Base-by-base conservation (phyloP, 2,888 invertebrate genomes). In the Xanthia icteritia region DNA sequence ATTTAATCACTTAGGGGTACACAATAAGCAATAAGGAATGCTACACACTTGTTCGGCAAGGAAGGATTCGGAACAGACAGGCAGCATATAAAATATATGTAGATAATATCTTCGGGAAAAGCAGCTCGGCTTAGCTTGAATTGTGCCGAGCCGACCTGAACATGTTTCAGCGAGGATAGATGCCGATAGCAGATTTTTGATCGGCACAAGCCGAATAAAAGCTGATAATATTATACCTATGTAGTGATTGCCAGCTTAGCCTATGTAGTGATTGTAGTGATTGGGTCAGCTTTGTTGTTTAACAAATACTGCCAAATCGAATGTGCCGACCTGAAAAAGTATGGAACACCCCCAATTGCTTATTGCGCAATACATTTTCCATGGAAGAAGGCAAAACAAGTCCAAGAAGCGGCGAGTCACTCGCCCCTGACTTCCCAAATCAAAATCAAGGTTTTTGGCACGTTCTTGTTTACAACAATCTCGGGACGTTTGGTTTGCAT, bases 401-500 rank as follows among this genome's bases (percentile, higher is more conserved):
- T 77, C 64, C 73, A 79, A 68, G n/a, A 39, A 51, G 54, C 27
- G 27, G 54, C 76, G 67, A 79, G 77, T 72, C 76, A 81, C 66
- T 80, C 84, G 92, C 85, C 91, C 92, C 88, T 92, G 92, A 92
- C 88, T 90, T 88, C 87, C 82, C 77, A 80, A 85, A 85, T 76
- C 86, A 89, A 90, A 90, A 92, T 92, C 92, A 93, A 94, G 93
- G 93, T 94, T 93, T 93, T 89, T 89, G 85, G 90, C 91, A 85
- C 90, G 89, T 73, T 91, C 89, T 90, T 93, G 91, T 93, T 92
- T 91, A 91, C 90, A 83, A 79, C 85, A 77, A 86, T 81, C 86
- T 82, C 78, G 82, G 87, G 87, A 84, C 81, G 83, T 83, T 88
- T 81, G 81, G 89, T 92, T 92, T 91, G 89, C 89, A 88, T 91